Percentiles rank a stretch among this genome's conserved stretches.
These are phyloP conservation scores for Ianthella basta DNA, from an alignment of 37 sponge, comb jelly and placozoan species.

Conservation along the genomic window DNA sequence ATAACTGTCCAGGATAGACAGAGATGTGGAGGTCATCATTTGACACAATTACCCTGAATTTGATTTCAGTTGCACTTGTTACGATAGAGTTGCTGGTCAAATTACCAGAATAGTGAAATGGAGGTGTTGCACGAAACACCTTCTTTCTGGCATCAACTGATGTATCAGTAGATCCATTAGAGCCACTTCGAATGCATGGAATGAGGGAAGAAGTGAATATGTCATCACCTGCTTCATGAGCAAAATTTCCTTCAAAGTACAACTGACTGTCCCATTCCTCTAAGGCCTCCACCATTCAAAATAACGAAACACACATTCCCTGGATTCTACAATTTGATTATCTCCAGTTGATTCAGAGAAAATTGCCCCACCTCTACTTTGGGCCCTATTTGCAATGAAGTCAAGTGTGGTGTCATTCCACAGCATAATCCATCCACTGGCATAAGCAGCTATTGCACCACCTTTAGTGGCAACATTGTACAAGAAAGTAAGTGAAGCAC, in stretches of 20 bases:
- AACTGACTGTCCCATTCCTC: background rate
- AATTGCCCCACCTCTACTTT: background rate
- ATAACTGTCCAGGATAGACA: conserved; percentile 5
- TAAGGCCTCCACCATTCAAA: background rate
- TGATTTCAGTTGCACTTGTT: too few species aligned
- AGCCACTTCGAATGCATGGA: background rate
- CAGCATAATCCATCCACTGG: background rate
- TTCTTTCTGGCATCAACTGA: background rate
- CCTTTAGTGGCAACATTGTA: background rate
- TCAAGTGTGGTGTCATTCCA: background rate
- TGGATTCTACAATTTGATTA: background rate
- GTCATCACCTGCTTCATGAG: background rate
- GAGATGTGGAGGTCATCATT: too few species aligned
- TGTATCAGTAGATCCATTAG: background rate
- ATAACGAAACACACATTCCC: background rate
- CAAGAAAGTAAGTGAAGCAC: background rate
- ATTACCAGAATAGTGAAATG: too few species aligned
- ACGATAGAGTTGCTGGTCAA: too few species aligned
- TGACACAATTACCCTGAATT: too few species aligned
- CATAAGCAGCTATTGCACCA: background rate
- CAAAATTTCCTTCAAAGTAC: background rate
- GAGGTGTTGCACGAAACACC: too few species aligned
- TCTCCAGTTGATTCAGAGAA: background rate
- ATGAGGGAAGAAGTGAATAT: background rate
- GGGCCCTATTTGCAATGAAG: background rate